A percentile compares a stretch with the other conserved stretches of the same genome.
These are phyloP conservation scores for Micronycteris hirsuta DNA, from an alignment of 2,113 vertebrate genomes.

Conservation along the genomic window DNA sequence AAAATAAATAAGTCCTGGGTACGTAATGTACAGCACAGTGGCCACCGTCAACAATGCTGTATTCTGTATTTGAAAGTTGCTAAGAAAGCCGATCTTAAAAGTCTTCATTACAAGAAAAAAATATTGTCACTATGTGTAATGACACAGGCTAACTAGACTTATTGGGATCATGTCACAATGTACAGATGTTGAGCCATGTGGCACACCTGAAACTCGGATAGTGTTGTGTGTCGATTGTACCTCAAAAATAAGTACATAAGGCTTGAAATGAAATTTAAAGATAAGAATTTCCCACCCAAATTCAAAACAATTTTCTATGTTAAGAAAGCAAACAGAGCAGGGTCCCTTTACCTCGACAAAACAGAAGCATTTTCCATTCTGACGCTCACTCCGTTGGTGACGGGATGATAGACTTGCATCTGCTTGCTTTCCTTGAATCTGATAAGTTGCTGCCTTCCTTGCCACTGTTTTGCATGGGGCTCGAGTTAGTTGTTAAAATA, in stretches of 20 bases:
- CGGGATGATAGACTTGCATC: background rate
- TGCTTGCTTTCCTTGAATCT: constrained; percentile 38
- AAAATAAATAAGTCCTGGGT: background rate
- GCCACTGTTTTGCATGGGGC: background rate
- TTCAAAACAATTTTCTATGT: background rate
- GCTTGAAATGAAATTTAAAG: constrained; percentile 47
- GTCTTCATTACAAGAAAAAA: background rate
- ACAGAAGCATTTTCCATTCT: background rate
- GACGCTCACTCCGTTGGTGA: background rate
- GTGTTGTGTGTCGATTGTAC: background rate
- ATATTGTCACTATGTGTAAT: background rate
- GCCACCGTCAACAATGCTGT: background rate
- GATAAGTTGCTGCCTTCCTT: background rate
- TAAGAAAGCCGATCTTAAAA: background rate
- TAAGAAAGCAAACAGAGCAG: background rate
- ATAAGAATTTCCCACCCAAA: background rate
- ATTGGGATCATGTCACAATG: background rate
- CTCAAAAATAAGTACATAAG: background rate
- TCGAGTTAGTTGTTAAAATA: constrained; percentile 43
- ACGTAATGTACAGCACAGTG: background rate
- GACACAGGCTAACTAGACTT: background rate
- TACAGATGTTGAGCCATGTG: background rate
- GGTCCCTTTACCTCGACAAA: background rate
- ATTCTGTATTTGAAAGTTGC: background rate
- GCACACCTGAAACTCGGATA: background rate